Evolutionary conservation across 2,797 vertebrate genomes (phyloP).

Genomic region (Sebastes aleutianus): DNA sequence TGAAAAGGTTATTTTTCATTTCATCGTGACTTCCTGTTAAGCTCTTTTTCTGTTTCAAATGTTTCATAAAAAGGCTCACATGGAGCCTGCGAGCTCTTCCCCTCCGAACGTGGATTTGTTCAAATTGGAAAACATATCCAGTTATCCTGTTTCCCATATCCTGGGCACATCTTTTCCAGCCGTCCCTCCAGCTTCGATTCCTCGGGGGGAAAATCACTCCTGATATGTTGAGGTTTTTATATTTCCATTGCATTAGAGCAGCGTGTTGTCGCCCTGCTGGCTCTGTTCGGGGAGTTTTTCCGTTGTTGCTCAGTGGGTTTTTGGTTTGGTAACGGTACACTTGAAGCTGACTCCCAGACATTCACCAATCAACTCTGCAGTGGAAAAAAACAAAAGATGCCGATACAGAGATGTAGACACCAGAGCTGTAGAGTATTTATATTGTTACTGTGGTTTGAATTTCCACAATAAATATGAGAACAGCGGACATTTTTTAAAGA

Average conservation of each 20-base stretch:
- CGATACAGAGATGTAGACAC: background rate
- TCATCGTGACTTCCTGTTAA: background rate
- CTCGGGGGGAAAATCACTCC: background rate
- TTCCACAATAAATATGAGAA: background rate
- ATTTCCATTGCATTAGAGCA: slow-evolving; percentile 14
- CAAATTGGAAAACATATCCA: slow-evolving; percentile 3
- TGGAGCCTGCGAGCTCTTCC: background rate
- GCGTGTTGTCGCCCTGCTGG: background rate
- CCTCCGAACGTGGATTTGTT: slow-evolving; percentile 11
- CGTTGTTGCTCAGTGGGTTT: slow-evolving; percentile 22
- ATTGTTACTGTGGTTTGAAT: background rate
- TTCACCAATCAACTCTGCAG: background rate
- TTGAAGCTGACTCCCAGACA: slow-evolving; percentile 3
- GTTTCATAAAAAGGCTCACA: background rate
- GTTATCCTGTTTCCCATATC: slow-evolving; percentile 6
- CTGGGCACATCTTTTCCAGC: slow-evolving; percentile 28
- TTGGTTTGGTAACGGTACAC: slow-evolving; percentile 9
- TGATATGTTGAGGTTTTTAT: slow-evolving; percentile 16
- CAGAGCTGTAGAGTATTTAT: background rate
- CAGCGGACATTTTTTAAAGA: background rate
- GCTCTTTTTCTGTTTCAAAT: background rate
- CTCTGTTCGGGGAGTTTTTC: slow-evolving; percentile 28
- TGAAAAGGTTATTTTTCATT: background rate
- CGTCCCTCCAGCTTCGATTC: slow-evolving; percentile 13
- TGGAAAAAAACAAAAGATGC: slow-evolving; percentile 17